phyloP scores from a whole-genome alignment of 2,113 vertebrate genomes.

The Thunnus maccoyii region DNA sequence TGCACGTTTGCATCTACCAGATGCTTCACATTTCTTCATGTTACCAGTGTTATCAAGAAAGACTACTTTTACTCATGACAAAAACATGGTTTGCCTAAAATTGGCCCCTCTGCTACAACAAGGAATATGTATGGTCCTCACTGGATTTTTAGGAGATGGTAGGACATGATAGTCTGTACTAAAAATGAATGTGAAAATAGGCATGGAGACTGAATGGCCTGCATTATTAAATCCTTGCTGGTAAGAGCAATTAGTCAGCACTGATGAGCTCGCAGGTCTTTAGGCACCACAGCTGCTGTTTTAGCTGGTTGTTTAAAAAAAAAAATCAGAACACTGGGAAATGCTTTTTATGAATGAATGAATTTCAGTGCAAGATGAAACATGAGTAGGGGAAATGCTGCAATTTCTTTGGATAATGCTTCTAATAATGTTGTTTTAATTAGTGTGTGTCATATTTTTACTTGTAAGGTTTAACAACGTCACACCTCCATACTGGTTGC shows the following conservation, averaged over 20 bases:
- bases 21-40: neutral
- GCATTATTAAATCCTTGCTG: slow-evolving; percentile 22
- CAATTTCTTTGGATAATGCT: neutral
- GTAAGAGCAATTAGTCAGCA: slow-evolving; percentile 32
- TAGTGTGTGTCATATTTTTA: neutral
- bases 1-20: neutral
- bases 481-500: neutral
- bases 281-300: slow-evolving; percentile 40
- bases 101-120: neutral
- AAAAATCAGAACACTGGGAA: neutral
- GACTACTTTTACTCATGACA: too few relatives aligned
- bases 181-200: slow-evolving; percentile 23
- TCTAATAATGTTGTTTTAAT: neutral
- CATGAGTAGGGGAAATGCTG: neutral
- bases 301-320: slow-evolving; percentile 8
- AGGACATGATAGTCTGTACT: neutral
- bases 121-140: neutral
- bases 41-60: neutral
- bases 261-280: slow-evolving; percentile 41
- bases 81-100: neutral
- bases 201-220: slow-evolving; percentile 13
- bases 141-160: neutral
- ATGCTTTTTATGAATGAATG: slow-evolving; percentile 46
- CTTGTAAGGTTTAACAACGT: neutral
- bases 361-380: slow-evolving; percentile 2